Percentiles rank a stretch among this genome's conserved stretches.
phyloP scores from a whole-genome alignment of 2,113 vertebrate species.

The Columbina picui region DNA sequence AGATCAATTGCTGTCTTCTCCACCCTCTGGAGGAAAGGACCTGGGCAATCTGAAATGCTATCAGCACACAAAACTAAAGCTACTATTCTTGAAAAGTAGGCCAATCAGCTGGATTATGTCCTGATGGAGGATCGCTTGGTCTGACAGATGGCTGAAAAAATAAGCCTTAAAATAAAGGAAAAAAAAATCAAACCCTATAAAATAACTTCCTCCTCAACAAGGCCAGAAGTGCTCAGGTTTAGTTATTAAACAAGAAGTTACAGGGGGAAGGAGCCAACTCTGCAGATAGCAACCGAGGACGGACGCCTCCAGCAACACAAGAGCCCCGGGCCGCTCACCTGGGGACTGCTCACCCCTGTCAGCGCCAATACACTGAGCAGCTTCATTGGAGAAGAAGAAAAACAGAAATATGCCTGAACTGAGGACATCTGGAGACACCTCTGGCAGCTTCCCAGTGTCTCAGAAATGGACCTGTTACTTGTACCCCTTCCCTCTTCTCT shows the following conservation, averaged over 20 bases:
- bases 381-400: not conserved
- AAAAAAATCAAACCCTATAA: not conserved
- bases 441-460: not conserved
- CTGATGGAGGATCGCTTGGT: not conserved
- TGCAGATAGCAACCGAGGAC: not conserved
- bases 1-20: constrained; percentile 32
- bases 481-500: not conserved
- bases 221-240: not conserved
- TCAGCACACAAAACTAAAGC: not conserved
- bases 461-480: not conserved
- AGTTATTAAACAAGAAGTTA: not conserved
- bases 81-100: not conserved
- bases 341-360: not conserved
- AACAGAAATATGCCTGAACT: rapidly evolving
- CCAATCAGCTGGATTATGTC: constrained; percentile 17
- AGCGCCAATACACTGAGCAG: not conserved
- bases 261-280: not conserved
- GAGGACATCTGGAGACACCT: not conserved
- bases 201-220: not conserved
- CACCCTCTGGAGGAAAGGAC: constrained; percentile 1
- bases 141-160: constrained; percentile 33
- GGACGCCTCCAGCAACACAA: not conserved
- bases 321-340: not conserved
- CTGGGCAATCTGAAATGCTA: not conserved
- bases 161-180: not conserved